These are phyloP conservation scores for Tridacna gigas DNA, from an alignment of 2,888 invertebrate species.

Conservation along the genomic window DNA sequence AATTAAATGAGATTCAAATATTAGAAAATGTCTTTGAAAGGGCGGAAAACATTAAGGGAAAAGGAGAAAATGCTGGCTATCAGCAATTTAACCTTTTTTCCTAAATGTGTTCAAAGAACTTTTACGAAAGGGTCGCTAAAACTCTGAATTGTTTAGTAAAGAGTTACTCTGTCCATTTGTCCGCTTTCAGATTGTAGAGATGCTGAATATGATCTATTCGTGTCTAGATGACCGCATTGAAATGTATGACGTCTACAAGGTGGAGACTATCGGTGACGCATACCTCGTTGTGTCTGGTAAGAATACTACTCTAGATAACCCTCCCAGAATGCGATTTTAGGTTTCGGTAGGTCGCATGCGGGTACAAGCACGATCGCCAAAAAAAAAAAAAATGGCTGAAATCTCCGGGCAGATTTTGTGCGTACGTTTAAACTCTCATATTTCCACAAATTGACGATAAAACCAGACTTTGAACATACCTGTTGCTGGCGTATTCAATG, in stretches of 20 bases:
- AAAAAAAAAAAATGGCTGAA: too few relatives aligned
- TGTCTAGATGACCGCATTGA: slow-evolving; percentile 77
- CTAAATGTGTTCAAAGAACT: not conserved
- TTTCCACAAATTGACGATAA: too few relatives aligned
- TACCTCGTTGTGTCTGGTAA: slow-evolving; percentile 79
- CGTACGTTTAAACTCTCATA: too few relatives aligned
- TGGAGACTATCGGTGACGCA: slow-evolving; percentile 80
- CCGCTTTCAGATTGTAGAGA: slow-evolving; percentile 69
- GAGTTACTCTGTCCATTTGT: not conserved
- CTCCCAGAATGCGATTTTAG: too few relatives aligned
- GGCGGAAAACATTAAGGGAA: not conserved
- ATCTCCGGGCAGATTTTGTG: too few relatives aligned
- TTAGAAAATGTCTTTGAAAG: too few relatives aligned
- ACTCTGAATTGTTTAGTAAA: not conserved
- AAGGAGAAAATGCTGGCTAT: not conserved
- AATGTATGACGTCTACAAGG: slow-evolving; percentile 79
- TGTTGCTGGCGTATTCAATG: too few relatives aligned
- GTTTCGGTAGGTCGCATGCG: too few relatives aligned
- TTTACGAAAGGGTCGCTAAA: not conserved
- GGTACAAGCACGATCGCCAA: too few relatives aligned
- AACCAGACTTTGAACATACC: too few relatives aligned
- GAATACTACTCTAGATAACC: too few relatives aligned
- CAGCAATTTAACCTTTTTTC: not conserved
- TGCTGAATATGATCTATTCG: slow-evolving; percentile 77
- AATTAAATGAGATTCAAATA: too few relatives aligned